Conservation (phyloP, 2,113 vertebrate genomes). For the Bujurquina vittata region DNA sequence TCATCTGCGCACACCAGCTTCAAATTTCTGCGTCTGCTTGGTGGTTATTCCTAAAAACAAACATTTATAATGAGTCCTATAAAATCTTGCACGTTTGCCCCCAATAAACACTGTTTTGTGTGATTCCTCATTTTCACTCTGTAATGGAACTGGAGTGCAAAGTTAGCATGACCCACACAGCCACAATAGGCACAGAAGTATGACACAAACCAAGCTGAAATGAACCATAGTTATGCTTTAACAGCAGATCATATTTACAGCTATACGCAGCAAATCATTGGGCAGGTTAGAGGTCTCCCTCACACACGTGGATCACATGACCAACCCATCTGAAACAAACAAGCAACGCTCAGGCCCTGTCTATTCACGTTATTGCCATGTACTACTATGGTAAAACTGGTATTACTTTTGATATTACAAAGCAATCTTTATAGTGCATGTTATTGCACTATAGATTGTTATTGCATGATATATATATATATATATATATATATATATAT, state of each 20-base stretch:
- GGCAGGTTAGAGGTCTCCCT: too few relatives aligned
- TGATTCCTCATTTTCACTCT: background rate
- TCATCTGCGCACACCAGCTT: background rate
- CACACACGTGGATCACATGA: too few relatives aligned
- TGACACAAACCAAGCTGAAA: background rate
- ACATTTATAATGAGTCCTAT: background rate
- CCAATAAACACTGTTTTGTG: background rate
- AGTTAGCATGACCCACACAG: background rate
- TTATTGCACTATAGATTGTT: too few relatives aligned
- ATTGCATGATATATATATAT: too few relatives aligned
- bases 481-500: too few relatives aligned
- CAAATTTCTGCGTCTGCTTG: background rate
- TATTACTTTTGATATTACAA: background rate
- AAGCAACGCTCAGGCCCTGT: background rate
- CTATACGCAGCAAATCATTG: background rate
- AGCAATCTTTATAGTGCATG: background rate
- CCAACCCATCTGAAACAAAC: too few relatives aligned
- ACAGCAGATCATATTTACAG: background rate
- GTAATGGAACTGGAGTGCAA: background rate
- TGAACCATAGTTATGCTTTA: rapidly evolving
- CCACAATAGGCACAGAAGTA: background rate
- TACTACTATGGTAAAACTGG: background rate
- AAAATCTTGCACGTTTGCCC: background rate
- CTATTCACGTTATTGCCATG: background rate
- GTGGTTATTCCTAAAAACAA: background rate